Conservation (phyloP, 2,113 vertebrate species). For the Struthidea cinerea region DNA sequence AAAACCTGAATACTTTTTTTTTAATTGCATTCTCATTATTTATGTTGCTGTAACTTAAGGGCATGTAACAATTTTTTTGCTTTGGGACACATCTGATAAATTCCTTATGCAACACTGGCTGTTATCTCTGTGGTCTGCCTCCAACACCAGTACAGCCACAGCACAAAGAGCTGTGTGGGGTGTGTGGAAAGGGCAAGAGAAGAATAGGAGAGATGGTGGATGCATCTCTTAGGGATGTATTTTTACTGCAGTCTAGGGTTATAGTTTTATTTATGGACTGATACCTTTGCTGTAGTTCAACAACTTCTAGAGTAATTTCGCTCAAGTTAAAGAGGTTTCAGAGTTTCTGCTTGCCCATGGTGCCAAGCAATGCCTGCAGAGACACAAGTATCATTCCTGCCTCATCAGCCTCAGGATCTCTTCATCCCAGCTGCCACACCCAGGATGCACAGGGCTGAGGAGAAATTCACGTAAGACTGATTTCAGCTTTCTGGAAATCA, state of each 20-base stretch:
- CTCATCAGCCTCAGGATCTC: fast-evolving
- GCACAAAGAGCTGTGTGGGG: not conserved
- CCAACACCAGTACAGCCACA: not conserved
- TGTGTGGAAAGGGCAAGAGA: not conserved
- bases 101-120: not conserved
- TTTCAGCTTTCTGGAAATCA: not conserved
- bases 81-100: not conserved
- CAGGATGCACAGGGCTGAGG: not conserved
- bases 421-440: not conserved
- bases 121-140: not conserved
- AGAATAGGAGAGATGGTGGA: not conserved
- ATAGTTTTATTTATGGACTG: not conserved
- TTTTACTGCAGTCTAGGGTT: not conserved
- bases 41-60: not conserved
- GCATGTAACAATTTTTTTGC: not conserved
- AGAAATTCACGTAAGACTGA: not conserved
- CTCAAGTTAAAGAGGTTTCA: not conserved
- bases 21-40: not conserved
- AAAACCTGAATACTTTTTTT: not conserved
- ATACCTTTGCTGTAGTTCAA: not conserved
- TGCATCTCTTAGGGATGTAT: not conserved
- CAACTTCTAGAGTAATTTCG: not conserved
- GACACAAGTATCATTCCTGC: not conserved
- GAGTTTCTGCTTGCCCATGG: not conserved
- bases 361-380: not conserved